Percentiles rank a stretch among this genome's conserved stretches.
These are phyloP conservation scores for Taenioides sp. DNA, from an alignment of 2,797 vertebrate genomes.

Conservation along the genomic window DNA sequence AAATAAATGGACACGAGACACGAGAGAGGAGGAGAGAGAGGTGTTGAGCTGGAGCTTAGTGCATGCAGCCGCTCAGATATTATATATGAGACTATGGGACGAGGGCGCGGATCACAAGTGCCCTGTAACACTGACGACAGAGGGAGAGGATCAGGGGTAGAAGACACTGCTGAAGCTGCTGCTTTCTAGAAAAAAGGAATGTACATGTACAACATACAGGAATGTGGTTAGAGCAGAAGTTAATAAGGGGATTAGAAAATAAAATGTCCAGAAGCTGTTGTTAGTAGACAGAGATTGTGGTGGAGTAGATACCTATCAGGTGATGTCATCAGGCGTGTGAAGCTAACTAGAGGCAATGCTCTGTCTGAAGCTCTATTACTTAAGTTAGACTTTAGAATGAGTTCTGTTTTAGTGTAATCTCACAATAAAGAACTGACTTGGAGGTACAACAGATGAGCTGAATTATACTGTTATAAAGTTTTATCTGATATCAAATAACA, in stretches of 20 bases:
- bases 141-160: slow-evolving; percentile 42
- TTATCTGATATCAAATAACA: too few species aligned
- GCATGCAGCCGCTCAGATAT: slow-evolving; percentile 49
- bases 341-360: too few species aligned
- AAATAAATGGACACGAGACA: slow-evolving; percentile 71
- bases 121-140: slow-evolving; percentile 42
- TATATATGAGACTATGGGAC: slow-evolving; percentile 65
- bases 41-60: slow-evolving; percentile 46
- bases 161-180: slow-evolving; percentile 15
- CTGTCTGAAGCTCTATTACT: too few species aligned
- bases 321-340: too few species aligned
- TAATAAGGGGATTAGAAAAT: not conserved
- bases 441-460: too few species aligned
- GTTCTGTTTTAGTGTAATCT: too few species aligned
- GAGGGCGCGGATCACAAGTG: slow-evolving; percentile 60
- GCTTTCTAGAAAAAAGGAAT: not conserved
- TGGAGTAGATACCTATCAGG: too few species aligned
- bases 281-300: too few species aligned
- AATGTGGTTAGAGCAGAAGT: not conserved
- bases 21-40: slow-evolving; percentile 45
- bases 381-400: too few species aligned
- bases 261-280: too few species aligned
- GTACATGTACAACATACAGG: not conserved
- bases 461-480: too few species aligned
- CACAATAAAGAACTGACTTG: too few species aligned